These are phyloP conservation scores for Empis livida DNA, from an alignment of 2,888 invertebrate species.

Conservation along the genomic window DNA sequence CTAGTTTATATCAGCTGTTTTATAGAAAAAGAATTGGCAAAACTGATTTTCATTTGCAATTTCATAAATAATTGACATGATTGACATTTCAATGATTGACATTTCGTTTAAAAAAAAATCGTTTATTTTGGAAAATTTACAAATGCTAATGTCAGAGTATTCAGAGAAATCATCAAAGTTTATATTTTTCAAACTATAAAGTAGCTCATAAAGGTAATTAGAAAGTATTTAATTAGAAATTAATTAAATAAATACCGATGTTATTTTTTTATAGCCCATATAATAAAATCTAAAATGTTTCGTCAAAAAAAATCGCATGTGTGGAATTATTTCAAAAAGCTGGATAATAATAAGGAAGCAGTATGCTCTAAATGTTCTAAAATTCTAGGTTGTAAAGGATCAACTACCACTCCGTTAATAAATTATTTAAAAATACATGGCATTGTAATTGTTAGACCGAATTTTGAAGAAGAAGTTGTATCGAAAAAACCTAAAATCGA, in stretches of 20 bases:
- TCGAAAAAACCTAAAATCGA: not conserved
- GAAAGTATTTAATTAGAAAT: not conserved
- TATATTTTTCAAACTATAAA: not conserved
- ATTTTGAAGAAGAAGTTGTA: not conserved
- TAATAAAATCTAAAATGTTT: not conserved
- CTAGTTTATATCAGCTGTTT: not conserved
- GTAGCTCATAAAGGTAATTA: not conserved
- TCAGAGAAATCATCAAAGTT: not conserved
- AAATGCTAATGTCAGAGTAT: not conserved
- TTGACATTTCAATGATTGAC: not conserved
- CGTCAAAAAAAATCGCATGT: not conserved
- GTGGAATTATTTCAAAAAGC: not conserved
- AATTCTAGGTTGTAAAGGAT: not conserved
- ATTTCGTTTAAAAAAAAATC: not conserved
- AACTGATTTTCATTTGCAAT: not conserved
- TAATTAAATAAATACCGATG: not conserved
- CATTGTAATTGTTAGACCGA: not conserved
- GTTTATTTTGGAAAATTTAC: not conserved
- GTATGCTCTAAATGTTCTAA: not conserved
- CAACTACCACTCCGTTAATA: not conserved
- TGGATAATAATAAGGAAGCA: not conserved
- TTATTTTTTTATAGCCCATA: not conserved
- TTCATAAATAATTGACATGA: not conserved
- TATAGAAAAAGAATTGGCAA: not conserved
- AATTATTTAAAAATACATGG: conserved; percentile 1